phyloP scores from a whole-genome alignment of 2,113 vertebrate genomes.

The Mormyrus iriodes region DNA sequence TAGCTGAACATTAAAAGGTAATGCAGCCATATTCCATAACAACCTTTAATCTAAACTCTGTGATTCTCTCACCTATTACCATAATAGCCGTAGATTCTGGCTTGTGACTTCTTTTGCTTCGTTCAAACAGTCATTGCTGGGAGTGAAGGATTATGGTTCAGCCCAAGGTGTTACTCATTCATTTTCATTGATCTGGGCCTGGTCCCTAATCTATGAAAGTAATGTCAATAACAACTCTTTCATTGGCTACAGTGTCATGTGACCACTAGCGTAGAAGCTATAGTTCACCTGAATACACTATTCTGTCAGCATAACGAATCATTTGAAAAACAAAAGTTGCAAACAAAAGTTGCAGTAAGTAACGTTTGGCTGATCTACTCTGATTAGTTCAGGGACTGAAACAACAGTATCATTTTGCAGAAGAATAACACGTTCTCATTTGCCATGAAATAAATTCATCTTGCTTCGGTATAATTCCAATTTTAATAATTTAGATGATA shows the following conservation, averaged over 20 bases:
- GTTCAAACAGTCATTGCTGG: background rate
- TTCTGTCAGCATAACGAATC: background rate
- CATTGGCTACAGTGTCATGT: background rate
- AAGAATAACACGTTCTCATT: background rate
- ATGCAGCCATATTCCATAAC: conserved; percentile 24
- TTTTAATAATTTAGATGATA: background rate
- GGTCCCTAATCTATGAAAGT: background rate
- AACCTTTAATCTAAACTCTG: conserved; percentile 22
- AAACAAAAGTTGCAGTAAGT: background rate
- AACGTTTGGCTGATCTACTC: background rate
- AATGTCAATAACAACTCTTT: background rate
- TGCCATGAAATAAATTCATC: background rate
- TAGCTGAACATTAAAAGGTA: conserved; percentile 45
- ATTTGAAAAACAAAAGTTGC: background rate
- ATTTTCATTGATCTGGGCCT: background rate
- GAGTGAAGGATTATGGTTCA: background rate
- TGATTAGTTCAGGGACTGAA: background rate
- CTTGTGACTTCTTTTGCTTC: background rate
- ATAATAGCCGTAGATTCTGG: conserved; percentile 14
- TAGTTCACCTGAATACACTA: background rate
- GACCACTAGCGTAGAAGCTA: background rate
- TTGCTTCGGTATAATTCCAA: background rate
- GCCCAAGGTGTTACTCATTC: background rate
- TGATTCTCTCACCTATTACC: background rate
- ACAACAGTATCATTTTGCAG: background rate